Conservation (phyloP, 2,113 vertebrate genomes). For the Sylvietta virens region DNA sequence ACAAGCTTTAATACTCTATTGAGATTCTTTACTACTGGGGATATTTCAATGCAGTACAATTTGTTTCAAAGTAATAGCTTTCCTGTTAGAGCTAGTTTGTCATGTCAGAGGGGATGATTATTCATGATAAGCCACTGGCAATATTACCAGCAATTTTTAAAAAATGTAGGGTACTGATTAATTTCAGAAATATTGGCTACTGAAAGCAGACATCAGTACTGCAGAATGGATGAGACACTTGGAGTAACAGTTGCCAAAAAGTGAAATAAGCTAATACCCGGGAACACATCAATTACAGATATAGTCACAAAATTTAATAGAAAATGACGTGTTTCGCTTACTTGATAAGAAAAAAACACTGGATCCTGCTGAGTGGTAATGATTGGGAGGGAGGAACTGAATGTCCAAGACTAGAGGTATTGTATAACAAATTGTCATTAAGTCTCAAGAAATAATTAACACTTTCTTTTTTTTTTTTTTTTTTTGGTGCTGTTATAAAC, state of each 20-base stretch:
- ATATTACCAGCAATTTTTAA: not conserved
- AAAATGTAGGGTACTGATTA: not conserved
- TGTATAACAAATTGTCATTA: not conserved
- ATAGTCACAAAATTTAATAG: not conserved
- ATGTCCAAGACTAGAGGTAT: not conserved
- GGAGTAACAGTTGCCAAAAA: not conserved
- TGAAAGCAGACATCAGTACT: not conserved
- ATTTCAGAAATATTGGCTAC: constrained; percentile 17
- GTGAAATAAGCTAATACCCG: not conserved
- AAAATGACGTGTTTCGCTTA: not conserved
- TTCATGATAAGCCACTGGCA: not conserved
- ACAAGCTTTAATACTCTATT: not conserved
- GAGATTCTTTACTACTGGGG: not conserved
- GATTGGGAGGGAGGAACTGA: not conserved
- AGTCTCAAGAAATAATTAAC: not conserved
- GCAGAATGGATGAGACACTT: not conserved
- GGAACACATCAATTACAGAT: not conserved
- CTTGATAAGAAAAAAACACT: not conserved
- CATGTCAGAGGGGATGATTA: not conserved
- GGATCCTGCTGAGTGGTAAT: not conserved
- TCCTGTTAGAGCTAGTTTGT: not conserved
- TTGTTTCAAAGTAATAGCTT: constrained; percentile 19
- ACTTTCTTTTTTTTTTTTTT: not conserved
- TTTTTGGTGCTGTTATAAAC: not conserved
- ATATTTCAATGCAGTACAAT: not conserved